phyloP scores from a whole-genome alignment of 2,888 invertebrate species.

The Chymomyza procnemis region DNA sequence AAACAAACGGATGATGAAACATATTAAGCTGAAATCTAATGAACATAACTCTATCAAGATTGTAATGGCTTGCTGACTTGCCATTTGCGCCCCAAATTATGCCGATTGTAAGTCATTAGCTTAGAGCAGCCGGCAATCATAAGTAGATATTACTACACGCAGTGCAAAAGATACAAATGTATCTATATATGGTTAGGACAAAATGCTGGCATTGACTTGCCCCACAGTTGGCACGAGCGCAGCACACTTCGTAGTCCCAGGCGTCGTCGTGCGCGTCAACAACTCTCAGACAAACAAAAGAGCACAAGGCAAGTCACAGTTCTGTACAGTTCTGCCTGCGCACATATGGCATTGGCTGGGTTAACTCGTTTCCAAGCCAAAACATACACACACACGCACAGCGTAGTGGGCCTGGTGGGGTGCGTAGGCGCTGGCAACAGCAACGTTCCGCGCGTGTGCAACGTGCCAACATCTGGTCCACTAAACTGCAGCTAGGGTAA shows the following conservation, averaged over 20 bases:
- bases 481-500: too few species aligned
- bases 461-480: slow-evolving; percentile 67
- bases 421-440: slow-evolving; percentile 59
- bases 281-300: neutral
- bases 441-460: slow-evolving; percentile 56
- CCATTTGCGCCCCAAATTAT: neutral
- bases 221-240: slow-evolving; percentile 67
- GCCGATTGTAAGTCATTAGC: slow-evolving; percentile 17
- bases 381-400: too few species aligned
- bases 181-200: neutral
- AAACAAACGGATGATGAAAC: slow-evolving; percentile 64
- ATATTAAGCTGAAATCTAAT: slow-evolving; percentile 62
- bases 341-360: slow-evolving; percentile 51
- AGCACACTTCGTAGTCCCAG: slow-evolving; percentile 58
- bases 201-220: neutral
- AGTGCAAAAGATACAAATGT: neutral
- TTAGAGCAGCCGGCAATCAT: neutral
- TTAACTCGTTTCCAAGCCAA: slow-evolving; percentile 59
- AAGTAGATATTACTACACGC: slow-evolving; percentile 1
- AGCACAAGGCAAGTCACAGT: neutral
- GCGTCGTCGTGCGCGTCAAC: neutral
- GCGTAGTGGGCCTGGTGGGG: slow-evolving; percentile 38
- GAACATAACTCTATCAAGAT: slow-evolving; percentile 62
- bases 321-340: slow-evolving; percentile 61
- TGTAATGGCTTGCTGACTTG: slow-evolving; percentile 15